Evolutionary conservation across 1,140 invertebrate species (phyloP).

Genomic region (Octopus sinensis): DNA sequence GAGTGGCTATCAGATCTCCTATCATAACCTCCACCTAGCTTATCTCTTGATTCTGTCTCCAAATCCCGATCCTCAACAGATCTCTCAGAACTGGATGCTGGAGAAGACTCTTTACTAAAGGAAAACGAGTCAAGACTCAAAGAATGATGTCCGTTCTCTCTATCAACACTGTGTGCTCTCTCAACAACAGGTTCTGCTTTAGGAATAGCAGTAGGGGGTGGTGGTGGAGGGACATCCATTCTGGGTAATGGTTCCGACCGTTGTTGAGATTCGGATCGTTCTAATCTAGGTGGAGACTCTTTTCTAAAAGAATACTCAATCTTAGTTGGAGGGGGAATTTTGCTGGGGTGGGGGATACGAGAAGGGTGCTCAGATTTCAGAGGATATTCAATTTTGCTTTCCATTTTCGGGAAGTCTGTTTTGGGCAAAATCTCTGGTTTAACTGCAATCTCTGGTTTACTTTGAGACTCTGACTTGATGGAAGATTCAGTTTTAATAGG

Average conservation of each 20-base stretch:
- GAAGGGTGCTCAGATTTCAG: neutral
- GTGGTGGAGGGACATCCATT: neutral
- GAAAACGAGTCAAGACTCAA: neutral
- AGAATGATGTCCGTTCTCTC: neutral
- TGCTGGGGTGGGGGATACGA: neutral
- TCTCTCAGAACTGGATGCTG: constrained; percentile 8
- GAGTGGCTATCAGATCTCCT: neutral
- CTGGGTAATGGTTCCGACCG: neutral
- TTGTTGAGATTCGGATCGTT: neutral
- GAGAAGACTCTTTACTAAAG: constrained; percentile 12
- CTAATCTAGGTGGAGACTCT: constrained; percentile 3
- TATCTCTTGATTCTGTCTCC: neutral
- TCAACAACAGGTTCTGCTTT: neutral
- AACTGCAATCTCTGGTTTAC: neutral
- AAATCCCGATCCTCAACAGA: neutral
- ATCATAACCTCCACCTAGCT: neutral
- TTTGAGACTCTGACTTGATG: neutral
- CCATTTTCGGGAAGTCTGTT: neutral
- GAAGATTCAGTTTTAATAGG: neutral
- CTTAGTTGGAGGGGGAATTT: neutral
- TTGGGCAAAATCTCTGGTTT: neutral
- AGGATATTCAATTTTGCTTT: neutral
- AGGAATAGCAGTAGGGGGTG: neutral
- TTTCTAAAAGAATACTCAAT: neutral
- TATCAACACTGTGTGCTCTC: constrained; percentile 1